Percentiles rank a stretch among this genome's conserved stretches.
Conservation (phyloP, 1,140 invertebrate species). For the Saxidomus purpurata region DNA sequence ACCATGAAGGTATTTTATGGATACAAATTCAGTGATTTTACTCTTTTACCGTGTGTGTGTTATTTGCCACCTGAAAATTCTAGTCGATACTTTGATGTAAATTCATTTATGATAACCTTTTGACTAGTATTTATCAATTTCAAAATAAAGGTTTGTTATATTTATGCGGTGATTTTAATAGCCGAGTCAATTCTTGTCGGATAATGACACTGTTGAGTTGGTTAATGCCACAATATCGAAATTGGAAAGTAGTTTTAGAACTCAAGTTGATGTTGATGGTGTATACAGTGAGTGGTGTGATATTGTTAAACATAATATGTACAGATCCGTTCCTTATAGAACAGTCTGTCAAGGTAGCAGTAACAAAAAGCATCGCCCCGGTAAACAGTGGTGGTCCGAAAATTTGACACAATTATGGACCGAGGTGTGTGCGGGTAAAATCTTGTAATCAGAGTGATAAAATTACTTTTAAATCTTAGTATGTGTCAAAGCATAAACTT, state of each 20-base stretch:
- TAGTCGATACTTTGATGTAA: background rate
- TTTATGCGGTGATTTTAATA: constrained; percentile 57
- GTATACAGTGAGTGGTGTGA: constrained; percentile 22
- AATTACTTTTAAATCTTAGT: constrained; percentile 12
- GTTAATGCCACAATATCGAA: background rate
- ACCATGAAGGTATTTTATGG: constrained; percentile 64
- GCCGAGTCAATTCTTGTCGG: background rate
- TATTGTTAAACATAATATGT: constrained; percentile 34
- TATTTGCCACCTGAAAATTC: constrained; percentile 32
- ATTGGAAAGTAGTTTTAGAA: background rate
- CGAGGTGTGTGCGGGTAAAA: background rate
- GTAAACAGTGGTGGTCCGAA: constrained; percentile 27
- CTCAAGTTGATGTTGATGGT: constrained; percentile 1
- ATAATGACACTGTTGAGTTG: background rate
- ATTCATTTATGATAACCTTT: constrained; percentile 32
- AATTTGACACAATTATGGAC: constrained; percentile 22
- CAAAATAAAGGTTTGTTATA: constrained; percentile 50
- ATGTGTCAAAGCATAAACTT: constrained; percentile 10
- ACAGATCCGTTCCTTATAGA: constrained; percentile 15
- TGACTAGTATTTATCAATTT: constrained; percentile 34
- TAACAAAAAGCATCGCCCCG: constrained; percentile 8
- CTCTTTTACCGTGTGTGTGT: constrained; percentile 30
- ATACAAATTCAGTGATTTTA: constrained; percentile 25
- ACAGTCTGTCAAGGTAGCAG: background rate
- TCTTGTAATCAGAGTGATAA: background rate